Conservation (phyloP, 1,140 invertebrate species). For the Drosophila ananassae region DNA sequence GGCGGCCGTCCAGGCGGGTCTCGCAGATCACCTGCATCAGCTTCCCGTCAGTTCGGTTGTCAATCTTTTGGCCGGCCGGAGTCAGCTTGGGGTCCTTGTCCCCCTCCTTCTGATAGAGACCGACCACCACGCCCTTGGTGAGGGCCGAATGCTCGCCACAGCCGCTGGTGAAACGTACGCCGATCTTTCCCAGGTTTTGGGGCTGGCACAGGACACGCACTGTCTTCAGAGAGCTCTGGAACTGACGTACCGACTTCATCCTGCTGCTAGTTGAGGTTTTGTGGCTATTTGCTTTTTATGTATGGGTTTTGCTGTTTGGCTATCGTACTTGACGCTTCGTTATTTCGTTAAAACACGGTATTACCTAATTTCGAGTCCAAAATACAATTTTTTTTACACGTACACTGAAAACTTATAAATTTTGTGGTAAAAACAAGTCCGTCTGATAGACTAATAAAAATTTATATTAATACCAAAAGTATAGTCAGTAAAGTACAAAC, state of each 20-base stretch:
- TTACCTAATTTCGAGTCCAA: not conserved
- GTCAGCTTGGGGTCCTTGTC: slow-evolving; percentile 70
- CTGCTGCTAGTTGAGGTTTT: not conserved
- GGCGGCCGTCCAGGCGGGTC: slow-evolving; percentile 60
- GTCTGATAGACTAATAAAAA: slow-evolving; percentile 13
- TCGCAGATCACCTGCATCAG: slow-evolving; percentile 65
- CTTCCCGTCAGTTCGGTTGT: slow-evolving; percentile 65
- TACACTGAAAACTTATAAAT: slow-evolving; percentile 7
- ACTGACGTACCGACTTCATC: slow-evolving; percentile 4
- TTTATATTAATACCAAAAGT: slow-evolving; percentile 14
- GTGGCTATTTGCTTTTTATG: not conserved
- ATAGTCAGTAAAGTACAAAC: not conserved
- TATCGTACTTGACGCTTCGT: not conserved
- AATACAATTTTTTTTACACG: not conserved
- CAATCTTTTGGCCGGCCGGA: slow-evolving; percentile 59
- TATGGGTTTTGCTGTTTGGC: not conserved
- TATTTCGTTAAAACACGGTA: not conserved
- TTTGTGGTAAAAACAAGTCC: slow-evolving; percentile 15
- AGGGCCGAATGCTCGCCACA: not conserved
- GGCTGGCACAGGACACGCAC: slow-evolving; percentile 7
- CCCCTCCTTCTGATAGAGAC: slow-evolving; percentile 74
- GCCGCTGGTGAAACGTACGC: slow-evolving; percentile 13
- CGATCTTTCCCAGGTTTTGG: not conserved
- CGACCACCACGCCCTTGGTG: slow-evolving; percentile 65
- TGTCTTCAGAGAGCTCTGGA: slow-evolving; percentile 6